Conservation (phyloP, 2,797 vertebrate genomes). For the Ispidina picta region DNA sequence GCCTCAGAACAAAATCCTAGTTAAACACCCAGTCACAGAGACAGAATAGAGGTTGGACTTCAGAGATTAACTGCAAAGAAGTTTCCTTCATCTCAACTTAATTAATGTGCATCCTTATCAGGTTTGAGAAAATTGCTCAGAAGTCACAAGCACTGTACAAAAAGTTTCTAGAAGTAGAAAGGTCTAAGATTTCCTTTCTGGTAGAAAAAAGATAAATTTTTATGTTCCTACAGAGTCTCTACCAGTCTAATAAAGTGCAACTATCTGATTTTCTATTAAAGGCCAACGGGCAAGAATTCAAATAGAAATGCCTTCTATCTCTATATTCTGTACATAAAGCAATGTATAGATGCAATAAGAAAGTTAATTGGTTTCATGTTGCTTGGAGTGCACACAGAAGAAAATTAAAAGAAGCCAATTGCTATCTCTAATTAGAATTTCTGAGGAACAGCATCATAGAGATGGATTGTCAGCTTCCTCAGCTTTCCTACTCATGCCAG, state of each 20-base stretch:
- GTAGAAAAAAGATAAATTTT: slow-evolving; percentile 22
- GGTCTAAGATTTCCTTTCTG: slow-evolving; percentile 17
- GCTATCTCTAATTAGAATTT: slow-evolving; percentile 64
- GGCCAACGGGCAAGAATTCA: slow-evolving; percentile 64
- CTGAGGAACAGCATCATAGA: slow-evolving; percentile 9
- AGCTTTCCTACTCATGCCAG: background rate
- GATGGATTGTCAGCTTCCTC: background rate
- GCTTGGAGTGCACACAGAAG: slow-evolving; percentile 14
- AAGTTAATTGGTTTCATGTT: slow-evolving; percentile 68
- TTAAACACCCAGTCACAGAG: background rate
- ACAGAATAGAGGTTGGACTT: background rate
- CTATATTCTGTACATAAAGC: background rate
- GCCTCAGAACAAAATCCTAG: background rate
- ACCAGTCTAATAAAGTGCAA: slow-evolving; percentile 49
- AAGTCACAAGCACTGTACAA: background rate
- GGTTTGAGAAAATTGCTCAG: slow-evolving; percentile 40
- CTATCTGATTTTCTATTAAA: slow-evolving; percentile 65
- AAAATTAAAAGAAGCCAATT: slow-evolving; percentile 34
- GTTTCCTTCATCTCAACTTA: slow-evolving; percentile 43
- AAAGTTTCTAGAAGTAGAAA: slow-evolving; percentile 5
- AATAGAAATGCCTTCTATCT: slow-evolving; percentile 15
- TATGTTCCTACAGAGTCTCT: background rate
- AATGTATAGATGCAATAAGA: slow-evolving; percentile 36
- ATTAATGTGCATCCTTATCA: slow-evolving; percentile 59
- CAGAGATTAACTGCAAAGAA: slow-evolving; percentile 14